Percentiles rank a stretch among this genome's conserved stretches.
Conservation (phyloP, 2,888 invertebrate genomes). For the Schizaphis graminum region DNA sequence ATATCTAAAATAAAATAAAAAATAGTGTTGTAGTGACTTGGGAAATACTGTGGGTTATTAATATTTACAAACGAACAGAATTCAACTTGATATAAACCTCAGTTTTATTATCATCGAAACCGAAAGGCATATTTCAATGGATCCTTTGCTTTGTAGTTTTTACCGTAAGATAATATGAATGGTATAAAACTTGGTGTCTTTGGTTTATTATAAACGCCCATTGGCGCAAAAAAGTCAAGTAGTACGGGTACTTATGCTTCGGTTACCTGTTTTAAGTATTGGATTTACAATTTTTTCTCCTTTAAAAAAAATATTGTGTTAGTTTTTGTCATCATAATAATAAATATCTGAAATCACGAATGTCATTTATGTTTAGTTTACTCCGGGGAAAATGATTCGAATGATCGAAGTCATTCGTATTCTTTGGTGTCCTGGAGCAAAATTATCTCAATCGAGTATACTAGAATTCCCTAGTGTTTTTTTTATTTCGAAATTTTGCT, state of each 20-base stretch:
- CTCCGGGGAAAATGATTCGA: slow-evolving; percentile 28
- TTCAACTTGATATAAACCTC: background rate
- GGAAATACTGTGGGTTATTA: background rate
- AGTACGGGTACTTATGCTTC: slow-evolving; percentile 11
- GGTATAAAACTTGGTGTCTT: background rate
- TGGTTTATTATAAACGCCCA: slow-evolving; percentile 35
- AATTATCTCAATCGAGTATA: background rate
- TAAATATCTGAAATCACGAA: slow-evolving; percentile 40
- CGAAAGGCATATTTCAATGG: background rate
- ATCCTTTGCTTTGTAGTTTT: background rate
- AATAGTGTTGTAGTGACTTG: background rate
- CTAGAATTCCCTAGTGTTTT: slow-evolving; percentile 10
- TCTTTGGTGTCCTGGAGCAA: slow-evolving; percentile 7
- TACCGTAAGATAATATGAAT: slow-evolving; percentile 33
- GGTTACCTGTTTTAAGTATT: slow-evolving; percentile 9
- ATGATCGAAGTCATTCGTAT: slow-evolving; percentile 23
- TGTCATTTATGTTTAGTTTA: slow-evolving; percentile 41
- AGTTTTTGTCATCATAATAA: slow-evolving; percentile 22
- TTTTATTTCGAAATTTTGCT: background rate
- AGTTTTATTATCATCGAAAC: background rate
- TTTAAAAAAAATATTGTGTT: slow-evolving; percentile 10
- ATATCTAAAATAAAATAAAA: background rate
- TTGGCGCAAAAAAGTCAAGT: slow-evolving; percentile 42
- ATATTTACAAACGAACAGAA: background rate
- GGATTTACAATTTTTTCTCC: slow-evolving; percentile 7